These are phyloP conservation scores for Diploscapter pachys DNA, from an alignment of 1,140 invertebrate genomes.

Conservation along the genomic window DNA sequence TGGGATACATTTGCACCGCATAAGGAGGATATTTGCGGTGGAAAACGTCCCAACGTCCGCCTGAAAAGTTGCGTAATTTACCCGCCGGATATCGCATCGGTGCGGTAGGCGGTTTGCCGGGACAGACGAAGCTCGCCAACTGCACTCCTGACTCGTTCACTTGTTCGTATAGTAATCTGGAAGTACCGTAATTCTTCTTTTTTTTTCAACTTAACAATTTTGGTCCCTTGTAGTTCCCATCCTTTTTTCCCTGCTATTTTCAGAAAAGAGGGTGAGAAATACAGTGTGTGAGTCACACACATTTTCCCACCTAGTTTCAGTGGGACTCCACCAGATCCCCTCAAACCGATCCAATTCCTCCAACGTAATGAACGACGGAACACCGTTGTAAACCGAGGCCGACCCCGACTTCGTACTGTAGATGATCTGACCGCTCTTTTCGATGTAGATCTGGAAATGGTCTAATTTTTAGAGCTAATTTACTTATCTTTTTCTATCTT, in stretches of 20 bases:
- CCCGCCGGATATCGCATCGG: slow-evolving; percentile 36
- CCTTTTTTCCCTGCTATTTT: too few relatives aligned
- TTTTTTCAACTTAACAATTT: too few relatives aligned
- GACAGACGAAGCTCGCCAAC: slow-evolving; percentile 21
- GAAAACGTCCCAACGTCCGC: too few relatives aligned
- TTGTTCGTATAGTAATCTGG: slow-evolving; percentile 30
- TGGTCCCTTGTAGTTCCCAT: too few relatives aligned
- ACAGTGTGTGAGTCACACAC: not conserved
- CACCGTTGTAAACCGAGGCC: slow-evolving; percentile 64
- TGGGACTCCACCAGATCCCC: slow-evolving; percentile 95
- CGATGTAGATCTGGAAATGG: slow-evolving; percentile 17
- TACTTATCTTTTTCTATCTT: too few relatives aligned
- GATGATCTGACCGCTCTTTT: not conserved
- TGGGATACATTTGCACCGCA: too few relatives aligned
- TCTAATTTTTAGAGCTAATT: not conserved
- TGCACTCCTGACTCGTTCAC: slow-evolving; percentile 29
- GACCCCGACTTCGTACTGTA: not conserved
- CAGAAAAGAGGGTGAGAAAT: not conserved
- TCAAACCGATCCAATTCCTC: slow-evolving; percentile 94
- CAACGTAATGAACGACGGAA: slow-evolving; percentile 93
- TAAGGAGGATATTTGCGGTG: too few relatives aligned
- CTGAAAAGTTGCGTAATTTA: too few relatives aligned
- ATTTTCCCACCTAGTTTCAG: slow-evolving; percentile 48
- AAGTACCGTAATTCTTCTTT: slow-evolving; percentile 1
- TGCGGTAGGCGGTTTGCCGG: slow-evolving; percentile 10